phyloP scores from a whole-genome alignment of 2,113 vertebrate species.

The Chionodraco myersi region DNA sequence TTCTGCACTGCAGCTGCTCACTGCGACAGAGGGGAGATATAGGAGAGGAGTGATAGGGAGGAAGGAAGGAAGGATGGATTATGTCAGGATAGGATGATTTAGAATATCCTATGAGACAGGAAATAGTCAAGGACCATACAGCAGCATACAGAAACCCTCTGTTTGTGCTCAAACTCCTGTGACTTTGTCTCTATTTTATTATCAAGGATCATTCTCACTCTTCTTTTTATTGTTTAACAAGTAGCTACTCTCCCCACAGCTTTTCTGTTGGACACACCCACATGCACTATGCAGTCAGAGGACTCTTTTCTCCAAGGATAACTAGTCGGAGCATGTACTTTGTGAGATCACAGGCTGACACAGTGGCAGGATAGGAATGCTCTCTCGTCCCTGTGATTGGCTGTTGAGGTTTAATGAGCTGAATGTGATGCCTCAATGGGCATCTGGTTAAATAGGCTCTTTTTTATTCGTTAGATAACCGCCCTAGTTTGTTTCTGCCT shows the following conservation, averaged over 20 bases:
- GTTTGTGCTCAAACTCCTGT: slow-evolving; percentile 9
- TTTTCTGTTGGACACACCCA: slow-evolving; percentile 46
- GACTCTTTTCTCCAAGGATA: slow-evolving; percentile 9
- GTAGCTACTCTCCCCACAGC: background rate
- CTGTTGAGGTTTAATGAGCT: slow-evolving; percentile 41
- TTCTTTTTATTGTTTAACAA: background rate
- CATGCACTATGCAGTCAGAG: background rate
- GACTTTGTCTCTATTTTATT: background rate
- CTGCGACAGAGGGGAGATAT: slow-evolving; percentile 52
- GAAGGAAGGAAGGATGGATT: slow-evolving; percentile 8
- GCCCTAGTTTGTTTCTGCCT: slow-evolving; percentile 65
- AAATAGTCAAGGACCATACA: slow-evolving; percentile 2
- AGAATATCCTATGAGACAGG: background rate
- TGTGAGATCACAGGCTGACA: slow-evolving; percentile 27
- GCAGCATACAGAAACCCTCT: background rate
- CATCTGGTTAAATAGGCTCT: slow-evolving; percentile 33
- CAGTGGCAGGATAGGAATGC: slow-evolving; percentile 43
- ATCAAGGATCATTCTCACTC: background rate
- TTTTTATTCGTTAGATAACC: slow-evolving; percentile 61
- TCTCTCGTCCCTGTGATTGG: slow-evolving; percentile 26
- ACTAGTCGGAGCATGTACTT: slow-evolving; percentile 67
- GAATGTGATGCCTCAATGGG: slow-evolving; percentile 41
- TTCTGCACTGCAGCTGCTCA: slow-evolving; percentile 55
- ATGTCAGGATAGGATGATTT: slow-evolving; percentile 4
- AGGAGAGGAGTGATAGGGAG: slow-evolving; percentile 1